phyloP scores from a whole-genome alignment of 2,888 invertebrate genomes.

The Dimorphilus gyrociliatus region DNA sequence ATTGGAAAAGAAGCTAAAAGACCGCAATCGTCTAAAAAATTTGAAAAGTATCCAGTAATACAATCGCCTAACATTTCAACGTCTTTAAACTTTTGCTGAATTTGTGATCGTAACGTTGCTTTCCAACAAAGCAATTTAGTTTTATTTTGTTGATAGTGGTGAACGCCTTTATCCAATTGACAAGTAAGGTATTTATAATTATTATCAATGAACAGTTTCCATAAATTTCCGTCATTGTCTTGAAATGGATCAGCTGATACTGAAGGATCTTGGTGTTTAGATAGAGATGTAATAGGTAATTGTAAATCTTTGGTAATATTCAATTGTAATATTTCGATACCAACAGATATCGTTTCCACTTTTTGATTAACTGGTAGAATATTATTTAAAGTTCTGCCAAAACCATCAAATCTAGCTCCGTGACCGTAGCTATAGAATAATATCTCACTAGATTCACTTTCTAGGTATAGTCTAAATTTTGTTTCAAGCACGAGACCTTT shows the following conservation, averaged over 20 bases:
- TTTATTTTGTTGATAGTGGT: conserved; percentile 12
- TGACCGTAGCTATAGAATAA: conserved; percentile 14
- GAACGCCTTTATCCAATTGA: conserved; percentile 12
- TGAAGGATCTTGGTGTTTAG: conserved; percentile 2
- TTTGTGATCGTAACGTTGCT: conserved; percentile 9
- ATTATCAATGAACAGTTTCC: conserved; percentile 8
- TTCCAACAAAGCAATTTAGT: conserved; percentile 12
- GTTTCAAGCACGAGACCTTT: conserved; percentile 9
- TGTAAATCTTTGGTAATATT: conserved; percentile 8
- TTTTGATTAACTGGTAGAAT: conserved; percentile 7
- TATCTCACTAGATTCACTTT: conserved; percentile 11
- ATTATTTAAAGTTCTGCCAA: conserved; percentile 13
- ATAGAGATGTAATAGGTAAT: too few species aligned
- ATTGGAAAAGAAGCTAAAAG: conserved; percentile 11
- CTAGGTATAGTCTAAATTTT: conserved; percentile 10
- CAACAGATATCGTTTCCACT: conserved; percentile 8
- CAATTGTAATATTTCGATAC: conserved; percentile 10
- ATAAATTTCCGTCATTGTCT: conserved; percentile 14
- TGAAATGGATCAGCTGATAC: conserved; percentile 10
- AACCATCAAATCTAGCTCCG: conserved; percentile 15
- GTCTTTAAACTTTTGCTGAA: conserved; percentile 10
- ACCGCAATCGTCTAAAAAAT: conserved; percentile 13
- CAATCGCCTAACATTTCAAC: conserved; percentile 10
- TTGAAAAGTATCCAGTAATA: conserved; percentile 13
- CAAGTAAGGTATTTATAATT: conserved; percentile 6